Conservation (phyloP, 2,113 vertebrate species). For the Nothoprocta perdicaria region DNA sequence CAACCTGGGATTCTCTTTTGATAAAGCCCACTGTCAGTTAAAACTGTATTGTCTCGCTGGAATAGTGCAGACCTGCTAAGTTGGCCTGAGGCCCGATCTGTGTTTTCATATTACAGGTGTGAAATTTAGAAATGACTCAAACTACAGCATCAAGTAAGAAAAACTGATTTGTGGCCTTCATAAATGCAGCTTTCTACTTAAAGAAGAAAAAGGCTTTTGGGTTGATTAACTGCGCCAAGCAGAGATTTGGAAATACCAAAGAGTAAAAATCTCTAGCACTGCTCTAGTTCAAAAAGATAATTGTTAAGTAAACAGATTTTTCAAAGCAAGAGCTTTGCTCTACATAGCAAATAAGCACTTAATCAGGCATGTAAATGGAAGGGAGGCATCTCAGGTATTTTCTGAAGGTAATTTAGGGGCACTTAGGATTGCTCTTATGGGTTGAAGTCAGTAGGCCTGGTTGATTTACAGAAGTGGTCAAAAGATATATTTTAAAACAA, state of each 20-base stretch:
- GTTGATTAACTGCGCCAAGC: constrained; percentile 2
- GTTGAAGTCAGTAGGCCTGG: not conserved
- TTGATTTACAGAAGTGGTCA: not conserved
- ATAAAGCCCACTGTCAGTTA: not conserved
- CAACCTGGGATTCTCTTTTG: not conserved
- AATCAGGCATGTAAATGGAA: constrained; percentile 58
- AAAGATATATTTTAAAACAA: constrained; percentile 3
- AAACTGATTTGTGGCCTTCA: constrained; percentile 29
- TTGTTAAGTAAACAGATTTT: constrained; percentile 59
- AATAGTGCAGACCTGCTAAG: not conserved
- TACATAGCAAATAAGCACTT: constrained; percentile 56
- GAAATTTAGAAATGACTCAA: constrained; percentile 19
- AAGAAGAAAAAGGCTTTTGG: constrained; percentile 11
- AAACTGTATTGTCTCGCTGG: constrained; percentile 1
- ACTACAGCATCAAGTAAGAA: not conserved
- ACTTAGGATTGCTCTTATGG: not conserved
- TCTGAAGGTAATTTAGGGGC: constrained; percentile 50
- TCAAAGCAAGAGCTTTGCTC: constrained; percentile 53
- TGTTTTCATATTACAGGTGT: not conserved
- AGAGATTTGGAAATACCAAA: constrained; percentile 51
- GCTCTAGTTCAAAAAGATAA: constrained; percentile 54
- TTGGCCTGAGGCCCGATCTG: not conserved
- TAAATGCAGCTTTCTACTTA: constrained; percentile 38
- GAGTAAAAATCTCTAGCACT: constrained; percentile 34
- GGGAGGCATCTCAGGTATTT: constrained; percentile 66